Evolutionary conservation across 2,113 vertebrate species (phyloP).

Genomic region (Solenodon paradoxus): DNA sequence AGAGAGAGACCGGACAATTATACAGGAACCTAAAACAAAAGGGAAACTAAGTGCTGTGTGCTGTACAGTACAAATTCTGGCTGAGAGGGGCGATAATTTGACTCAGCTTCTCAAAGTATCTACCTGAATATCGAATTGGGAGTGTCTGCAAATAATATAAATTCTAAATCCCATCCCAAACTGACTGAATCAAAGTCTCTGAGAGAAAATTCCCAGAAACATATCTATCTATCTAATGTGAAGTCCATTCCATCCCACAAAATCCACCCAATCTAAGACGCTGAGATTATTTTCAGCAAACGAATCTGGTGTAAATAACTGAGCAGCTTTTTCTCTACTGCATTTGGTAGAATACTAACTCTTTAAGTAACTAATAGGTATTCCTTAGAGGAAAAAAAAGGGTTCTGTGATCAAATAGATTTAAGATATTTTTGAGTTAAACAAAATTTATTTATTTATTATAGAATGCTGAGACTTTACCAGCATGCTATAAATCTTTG

Average conservation of each 20-base stretch:
- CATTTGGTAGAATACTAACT: neutral
- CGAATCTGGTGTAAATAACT: neutral
- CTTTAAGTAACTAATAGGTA: neutral
- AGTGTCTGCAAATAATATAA: neutral
- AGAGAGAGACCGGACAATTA: neutral
- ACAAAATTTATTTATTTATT: neutral
- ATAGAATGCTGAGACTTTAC: neutral
- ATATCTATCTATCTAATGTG: neutral
- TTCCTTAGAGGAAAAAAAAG: neutral
- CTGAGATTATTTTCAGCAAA: neutral
- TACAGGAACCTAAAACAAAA: neutral
- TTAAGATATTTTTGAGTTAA: neutral
- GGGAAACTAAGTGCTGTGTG: neutral
- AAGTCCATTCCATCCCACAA: neutral
- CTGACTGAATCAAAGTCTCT: neutral
- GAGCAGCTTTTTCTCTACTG: neutral
- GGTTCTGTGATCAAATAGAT: neutral
- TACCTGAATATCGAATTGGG: neutral
- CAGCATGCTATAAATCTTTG: neutral
- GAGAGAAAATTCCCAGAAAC: neutral
- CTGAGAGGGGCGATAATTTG: neutral
- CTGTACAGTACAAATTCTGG: neutral
- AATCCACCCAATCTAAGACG: neutral
- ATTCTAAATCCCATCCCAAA: neutral
- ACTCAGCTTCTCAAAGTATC: neutral